Base-by-base conservation (phyloP, 1,140 invertebrate species). In the Reticulitermes speratus region DNA sequence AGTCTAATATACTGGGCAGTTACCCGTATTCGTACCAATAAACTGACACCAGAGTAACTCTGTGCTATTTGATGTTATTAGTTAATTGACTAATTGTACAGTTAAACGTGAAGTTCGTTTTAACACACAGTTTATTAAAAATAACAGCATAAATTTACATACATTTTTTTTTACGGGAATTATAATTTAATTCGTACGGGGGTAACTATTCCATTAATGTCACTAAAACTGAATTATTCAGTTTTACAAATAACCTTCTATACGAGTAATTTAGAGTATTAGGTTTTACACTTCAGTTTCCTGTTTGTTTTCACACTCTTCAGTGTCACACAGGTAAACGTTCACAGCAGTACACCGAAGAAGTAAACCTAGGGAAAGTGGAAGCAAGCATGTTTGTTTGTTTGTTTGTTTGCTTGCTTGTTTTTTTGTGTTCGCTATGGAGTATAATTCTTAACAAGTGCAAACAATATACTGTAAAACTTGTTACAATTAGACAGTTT, bases 101-200 rank as follows among this genome's bases (percentile, higher is more conserved):
- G 2, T 55, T 55, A 16, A 12, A 55, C 19, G 52, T 1, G 14
- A 5, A 16, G 52, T 75, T 75, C n/a, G 30, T 75, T 75, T 75
- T 75, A 75, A 23, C 59, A 30, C 65, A 75, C 65, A 75, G 11
- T 75, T 75, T 75, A 75, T 75, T 75, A 65, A 75, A 75, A 75
- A 75, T 75, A 75, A 75, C 65, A 75, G n/a, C 65, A 9, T 75
- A 30, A 30, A 75, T 75, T n/a, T 75, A 75, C 65, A 75, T n/a
- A 25, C 30, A 75, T 16, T 21, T 75, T 75, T 30, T 75, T 30
- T 75, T 2, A 30, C n/a, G 59, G 25, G 59, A 65, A 1, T 21
- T 65, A n/a, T 65, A 65, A 65, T 65, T 65, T 2, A 65, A n/a
- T 25, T 65, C 8, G 59, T n/a, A 65, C 21, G 59, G 21, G 21